These are phyloP conservation scores for Thereva unica DNA, from an alignment of 2,888 invertebrate species.

Conservation along the genomic window DNA sequence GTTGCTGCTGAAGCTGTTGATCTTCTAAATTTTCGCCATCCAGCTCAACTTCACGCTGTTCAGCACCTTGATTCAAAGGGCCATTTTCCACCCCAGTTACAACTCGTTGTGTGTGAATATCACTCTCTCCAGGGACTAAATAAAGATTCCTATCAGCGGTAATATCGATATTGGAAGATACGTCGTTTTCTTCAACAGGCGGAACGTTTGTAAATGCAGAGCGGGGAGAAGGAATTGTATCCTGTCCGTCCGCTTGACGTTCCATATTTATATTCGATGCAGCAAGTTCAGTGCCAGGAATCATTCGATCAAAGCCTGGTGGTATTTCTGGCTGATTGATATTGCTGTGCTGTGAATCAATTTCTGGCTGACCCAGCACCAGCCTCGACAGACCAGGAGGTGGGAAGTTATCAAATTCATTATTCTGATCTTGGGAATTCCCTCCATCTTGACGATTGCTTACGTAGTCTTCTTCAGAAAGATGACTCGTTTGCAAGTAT, in stretches of 20 bases:
- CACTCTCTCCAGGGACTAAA: constrained; percentile 52
- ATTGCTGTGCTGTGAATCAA: constrained; percentile 51
- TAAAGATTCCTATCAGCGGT: constrained; percentile 51
- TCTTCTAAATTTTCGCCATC: constrained; percentile 65
- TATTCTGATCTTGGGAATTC: constrained; percentile 49
- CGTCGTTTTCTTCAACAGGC: constrained; percentile 37
- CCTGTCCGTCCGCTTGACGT: constrained; percentile 58
- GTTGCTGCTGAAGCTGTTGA: constrained; percentile 45
- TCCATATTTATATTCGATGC: constrained; percentile 58
- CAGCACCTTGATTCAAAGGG: constrained; percentile 49
- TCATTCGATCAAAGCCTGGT: constrained; percentile 62
- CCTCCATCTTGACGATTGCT: constrained; percentile 25
- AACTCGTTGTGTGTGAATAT: constrained; percentile 55
- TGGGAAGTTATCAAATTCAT: constrained; percentile 60
- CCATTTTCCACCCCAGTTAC: constrained; percentile 64
- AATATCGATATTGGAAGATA: constrained; percentile 45
- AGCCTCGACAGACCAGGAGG: constrained; percentile 69
- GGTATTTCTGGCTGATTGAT: constrained; percentile 55
- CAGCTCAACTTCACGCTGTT: constrained; percentile 63
- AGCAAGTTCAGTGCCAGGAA: constrained; percentile 59
- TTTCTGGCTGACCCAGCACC: constrained; percentile 69
- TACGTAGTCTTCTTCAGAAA: constrained; percentile 63
- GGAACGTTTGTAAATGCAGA: constrained; percentile 38
- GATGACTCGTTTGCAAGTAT: constrained; percentile 75
- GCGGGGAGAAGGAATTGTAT: constrained; percentile 48